These are phyloP conservation scores for Apis florea DNA, from an alignment of 1,140 invertebrate species.

Conservation along the genomic window DNA sequence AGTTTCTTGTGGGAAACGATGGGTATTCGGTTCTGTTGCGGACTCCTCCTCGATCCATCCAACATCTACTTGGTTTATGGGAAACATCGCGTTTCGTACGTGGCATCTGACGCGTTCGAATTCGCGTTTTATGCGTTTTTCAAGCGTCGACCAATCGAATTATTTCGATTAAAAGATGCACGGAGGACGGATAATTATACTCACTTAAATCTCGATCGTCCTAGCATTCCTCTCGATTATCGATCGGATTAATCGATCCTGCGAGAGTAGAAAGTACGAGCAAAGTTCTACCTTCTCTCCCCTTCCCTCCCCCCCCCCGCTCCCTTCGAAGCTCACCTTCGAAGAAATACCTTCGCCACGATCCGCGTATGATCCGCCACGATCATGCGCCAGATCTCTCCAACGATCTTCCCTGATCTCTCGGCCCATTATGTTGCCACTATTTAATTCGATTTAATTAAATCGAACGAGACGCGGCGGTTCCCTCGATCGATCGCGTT, in stretches of 20 bases:
- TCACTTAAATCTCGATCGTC: too few species aligned
- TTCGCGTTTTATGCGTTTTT: too few species aligned
- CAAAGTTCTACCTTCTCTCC: too few species aligned
- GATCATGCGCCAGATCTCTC: slow-evolving; percentile 5
- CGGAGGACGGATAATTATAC: too few species aligned
- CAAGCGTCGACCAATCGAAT: too few species aligned
- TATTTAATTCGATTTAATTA: slow-evolving; percentile 33
- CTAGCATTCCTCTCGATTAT: not conserved
- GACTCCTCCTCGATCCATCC: not conserved
- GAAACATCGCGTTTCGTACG: not conserved
- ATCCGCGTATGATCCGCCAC: slow-evolving; percentile 8
- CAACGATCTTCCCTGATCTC: not conserved
- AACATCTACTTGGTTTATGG: too few species aligned
- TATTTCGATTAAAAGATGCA: too few species aligned
- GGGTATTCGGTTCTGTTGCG: not conserved
- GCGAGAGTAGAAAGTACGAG: not conserved
- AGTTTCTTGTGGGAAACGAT: not conserved
- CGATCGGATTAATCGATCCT: not conserved
- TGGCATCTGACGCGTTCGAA: too few species aligned
- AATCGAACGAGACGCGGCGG: slow-evolving; percentile 31
- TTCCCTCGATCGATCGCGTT: too few species aligned
- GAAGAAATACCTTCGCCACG: not conserved
- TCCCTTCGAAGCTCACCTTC: too few species aligned
- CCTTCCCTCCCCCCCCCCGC: too few species aligned
- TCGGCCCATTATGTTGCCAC: not conserved